Evolutionary conservation across 2,113 vertebrate genomes (phyloP), one percentile per base, ranked within the genome.

Genomic region (Phaethon lepturus): DNA sequence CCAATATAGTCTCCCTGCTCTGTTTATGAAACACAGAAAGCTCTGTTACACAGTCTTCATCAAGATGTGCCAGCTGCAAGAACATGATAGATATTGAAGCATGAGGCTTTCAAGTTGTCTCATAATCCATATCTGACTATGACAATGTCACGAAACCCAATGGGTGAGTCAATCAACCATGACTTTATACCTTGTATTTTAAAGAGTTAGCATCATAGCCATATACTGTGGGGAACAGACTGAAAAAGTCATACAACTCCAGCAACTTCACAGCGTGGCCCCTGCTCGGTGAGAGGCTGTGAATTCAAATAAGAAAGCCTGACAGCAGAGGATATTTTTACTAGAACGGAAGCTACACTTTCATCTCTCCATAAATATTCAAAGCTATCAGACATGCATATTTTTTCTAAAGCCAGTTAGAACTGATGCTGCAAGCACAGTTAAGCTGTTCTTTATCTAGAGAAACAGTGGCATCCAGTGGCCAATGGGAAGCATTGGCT

Each of bases 31-130:
- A 97, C 62, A 99, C 98, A 11, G 99, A 99, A 97, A 99, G 99
- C 95, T 99, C 99, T 25, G 98, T 98, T 88, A 99, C 28, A 10
- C 99, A 99, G 96, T 99, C 99, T 91, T 99, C 99, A 96, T 99
- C 99, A 67, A 99, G 98, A 80, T 98, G 98, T 44, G 98, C 98
- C 88, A 99, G 94, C 99, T 99, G 96, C 28, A 97, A 97, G 78
- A 93, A 87, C 55, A 97, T 2, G 9, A 88, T 1, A 4, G 38
- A 58, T 88, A 66, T 12, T 64, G 31, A 93, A 86, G 23, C 10
- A 8, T 16, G 8, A 94, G 42, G 38, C 23, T 76, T 69, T 55
- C 18, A 55, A 38, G 35, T 50, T 62, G 52, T 35, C 13, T 74
- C 42, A 33, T 28, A 88, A 87, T 26, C 29, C 19, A 6, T 7